Evolutionary conservation across 1,140 invertebrate genomes (phyloP).

Genomic region (Teleopsis dalmanni): DNA sequence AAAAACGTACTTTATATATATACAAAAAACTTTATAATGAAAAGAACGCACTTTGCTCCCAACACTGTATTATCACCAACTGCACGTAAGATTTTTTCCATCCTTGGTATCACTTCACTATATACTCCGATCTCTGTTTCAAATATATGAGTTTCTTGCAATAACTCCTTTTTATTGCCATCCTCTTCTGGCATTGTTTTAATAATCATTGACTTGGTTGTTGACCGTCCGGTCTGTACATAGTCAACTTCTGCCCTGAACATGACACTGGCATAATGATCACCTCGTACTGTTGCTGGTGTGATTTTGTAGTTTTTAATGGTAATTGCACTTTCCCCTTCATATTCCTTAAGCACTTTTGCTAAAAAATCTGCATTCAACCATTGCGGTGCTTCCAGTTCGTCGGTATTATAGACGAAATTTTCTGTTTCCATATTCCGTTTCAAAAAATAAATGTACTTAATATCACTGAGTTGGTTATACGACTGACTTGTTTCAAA

Average conservation of each 20-base stretch:
- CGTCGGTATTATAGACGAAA: slow-evolving; percentile 10
- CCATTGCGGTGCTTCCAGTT: slow-evolving; percentile 12
- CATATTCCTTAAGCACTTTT: slow-evolving; percentile 5
- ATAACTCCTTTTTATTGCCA: slow-evolving; percentile 7
- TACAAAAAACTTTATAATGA: neutral
- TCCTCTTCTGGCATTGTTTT: slow-evolving; percentile 8
- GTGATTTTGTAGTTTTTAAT: slow-evolving; percentile 3
- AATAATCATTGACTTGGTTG: slow-evolving; percentile 9
- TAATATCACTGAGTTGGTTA: too few species aligned
- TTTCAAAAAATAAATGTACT: too few species aligned
- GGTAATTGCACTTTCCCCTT: neutral
- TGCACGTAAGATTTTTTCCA: slow-evolving; percentile 17
- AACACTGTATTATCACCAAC: slow-evolving; percentile 4
- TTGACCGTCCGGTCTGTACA: neutral
- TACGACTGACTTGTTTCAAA: too few species aligned
- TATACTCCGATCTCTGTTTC: slow-evolving; percentile 14
- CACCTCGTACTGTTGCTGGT: slow-evolving; percentile 16
- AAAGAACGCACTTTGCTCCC: slow-evolving; percentile 11
- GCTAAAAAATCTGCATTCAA: slow-evolving; percentile 13
- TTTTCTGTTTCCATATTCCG: slow-evolving; percentile 1
- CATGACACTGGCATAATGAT: slow-evolving; percentile 23
- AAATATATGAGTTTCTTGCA: slow-evolving; percentile 6
- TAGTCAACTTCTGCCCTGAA: slow-evolving; percentile 14
- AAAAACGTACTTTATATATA: neutral
- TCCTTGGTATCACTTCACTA: slow-evolving; percentile 17